These are phyloP conservation scores for Rhinopomastus cyanomelas DNA, from an alignment of 2,113 vertebrate genomes.

Conservation along the genomic window DNA sequence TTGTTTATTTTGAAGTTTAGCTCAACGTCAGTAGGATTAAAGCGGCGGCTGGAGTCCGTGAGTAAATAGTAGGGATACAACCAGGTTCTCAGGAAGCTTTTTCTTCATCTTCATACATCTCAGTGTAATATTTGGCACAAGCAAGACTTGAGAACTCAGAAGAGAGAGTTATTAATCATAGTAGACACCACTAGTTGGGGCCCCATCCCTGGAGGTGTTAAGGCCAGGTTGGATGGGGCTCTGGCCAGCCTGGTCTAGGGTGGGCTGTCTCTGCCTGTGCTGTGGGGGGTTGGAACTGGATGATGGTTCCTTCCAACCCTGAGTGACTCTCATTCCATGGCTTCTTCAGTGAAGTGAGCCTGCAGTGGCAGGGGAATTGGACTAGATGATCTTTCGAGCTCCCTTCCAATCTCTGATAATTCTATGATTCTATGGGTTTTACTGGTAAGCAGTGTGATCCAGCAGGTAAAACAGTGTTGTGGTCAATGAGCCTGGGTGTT, in stretches of 20 bases:
- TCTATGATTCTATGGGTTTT: not conserved
- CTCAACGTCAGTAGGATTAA: not conserved
- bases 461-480: rapidly evolving
- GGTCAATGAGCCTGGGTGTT: no score
- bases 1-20: not conserved
- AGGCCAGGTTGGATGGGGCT: no score
- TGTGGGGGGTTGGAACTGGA: no score
- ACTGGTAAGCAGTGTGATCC: not conserved
- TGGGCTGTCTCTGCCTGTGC: no score
- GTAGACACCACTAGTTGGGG: rapidly evolving
- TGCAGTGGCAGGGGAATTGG: no score
- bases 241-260: no score
- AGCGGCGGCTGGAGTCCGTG: not conserved
- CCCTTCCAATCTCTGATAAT: no score
- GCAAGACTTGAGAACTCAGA: not conserved
- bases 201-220: no score
- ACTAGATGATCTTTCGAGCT: no score
- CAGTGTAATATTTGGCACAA: not conserved
- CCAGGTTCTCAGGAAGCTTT: not conserved
- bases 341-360: no score
- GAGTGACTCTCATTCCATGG: no score
- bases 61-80: not conserved
- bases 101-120: not conserved
- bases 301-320: no score
- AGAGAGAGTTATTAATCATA: not conserved